Percentiles rank a stretch among this genome's conserved stretches.
These are phyloP conservation scores for Pterobdella sp. DNA, from an alignment of 2,888 invertebrate genomes.

Conservation along the genomic window DNA sequence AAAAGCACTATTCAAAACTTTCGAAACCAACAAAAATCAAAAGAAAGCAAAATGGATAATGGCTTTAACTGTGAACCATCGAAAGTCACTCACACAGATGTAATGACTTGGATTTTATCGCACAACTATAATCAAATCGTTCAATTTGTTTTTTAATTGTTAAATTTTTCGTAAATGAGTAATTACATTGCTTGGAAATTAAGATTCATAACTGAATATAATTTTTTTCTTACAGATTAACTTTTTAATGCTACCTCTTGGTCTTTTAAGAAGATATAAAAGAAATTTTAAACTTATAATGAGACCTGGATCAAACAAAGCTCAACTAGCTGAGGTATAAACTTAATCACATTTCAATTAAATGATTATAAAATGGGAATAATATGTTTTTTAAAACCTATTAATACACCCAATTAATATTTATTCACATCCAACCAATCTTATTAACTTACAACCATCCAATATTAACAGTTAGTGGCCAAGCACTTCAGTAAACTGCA, in stretches of 20 bases:
- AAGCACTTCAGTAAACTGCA: constrained; percentile 91
- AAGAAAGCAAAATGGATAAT: constrained; percentile 75
- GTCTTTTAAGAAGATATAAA: constrained; percentile 86
- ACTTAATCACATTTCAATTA: neutral
- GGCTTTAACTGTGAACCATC: constrained; percentile 64
- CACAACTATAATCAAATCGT: neutral
- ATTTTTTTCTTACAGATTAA: constrained; percentile 58
- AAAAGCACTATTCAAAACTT: constrained; percentile 91
- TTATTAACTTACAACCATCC: constrained; percentile 32
- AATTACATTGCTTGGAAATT: neutral
- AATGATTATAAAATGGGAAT: neutral
- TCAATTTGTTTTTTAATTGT: neutral
- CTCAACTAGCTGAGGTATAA: constrained; percentile 86
- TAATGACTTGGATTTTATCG: constrained; percentile 35
- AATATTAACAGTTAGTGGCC: constrained; percentile 72
- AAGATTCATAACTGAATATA: neutral
- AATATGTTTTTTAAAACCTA: neutral
- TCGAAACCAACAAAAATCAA: constrained; percentile 74
- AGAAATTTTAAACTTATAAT: constrained; percentile 84
- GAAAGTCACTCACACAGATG: constrained; percentile 79
- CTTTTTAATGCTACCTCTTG: constrained; percentile 80
- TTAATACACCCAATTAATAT: neutral
- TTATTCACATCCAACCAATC: neutral
- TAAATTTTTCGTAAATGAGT: neutral
- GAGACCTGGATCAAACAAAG: constrained; percentile 83